A percentile compares a stretch with the other conserved stretches of the same genome.
phyloP scores from a whole-genome alignment of 2,797 vertebrate genomes.

The Characodon lateralis region DNA sequence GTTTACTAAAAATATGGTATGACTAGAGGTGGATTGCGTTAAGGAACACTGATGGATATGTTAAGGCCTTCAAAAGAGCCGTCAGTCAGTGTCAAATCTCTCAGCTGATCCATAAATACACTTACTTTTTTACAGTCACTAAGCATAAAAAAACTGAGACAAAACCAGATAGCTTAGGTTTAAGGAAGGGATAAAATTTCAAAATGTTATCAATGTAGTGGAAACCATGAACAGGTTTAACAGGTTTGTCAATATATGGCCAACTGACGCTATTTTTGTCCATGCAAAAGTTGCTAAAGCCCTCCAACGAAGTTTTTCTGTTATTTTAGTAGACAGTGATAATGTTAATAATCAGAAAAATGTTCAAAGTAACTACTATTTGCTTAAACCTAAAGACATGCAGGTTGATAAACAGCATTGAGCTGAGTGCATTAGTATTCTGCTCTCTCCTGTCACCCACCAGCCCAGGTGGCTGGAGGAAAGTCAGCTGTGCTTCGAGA shows the following conservation, averaged over 20 bases:
- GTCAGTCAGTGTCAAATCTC: not conserved
- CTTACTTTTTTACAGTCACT: not conserved
- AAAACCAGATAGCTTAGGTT: conserved; percentile 38
- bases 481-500: conserved; percentile 52
- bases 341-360: conserved; percentile 21
- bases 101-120: not conserved
- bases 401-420: conserved; percentile 60
- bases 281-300: conserved; percentile 18
- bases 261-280: conserved; percentile 45
- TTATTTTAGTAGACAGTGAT: conserved; percentile 30
- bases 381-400: conserved; percentile 30
- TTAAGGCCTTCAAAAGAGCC: too few relatives aligned
- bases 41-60: too few relatives aligned
- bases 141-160: conserved; percentile 15
- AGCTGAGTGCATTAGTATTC: conserved; percentile 71
- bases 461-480: conserved; percentile 70
- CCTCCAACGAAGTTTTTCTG: conserved; percentile 6
- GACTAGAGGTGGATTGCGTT: too few relatives aligned
- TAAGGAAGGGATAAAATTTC: conserved; percentile 53
- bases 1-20: too few relatives aligned
- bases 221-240: conserved; percentile 72
- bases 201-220: conserved; percentile 10
- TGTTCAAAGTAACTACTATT: conserved; percentile 42
- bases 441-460: conserved; percentile 29
- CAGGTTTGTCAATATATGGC: conserved; percentile 65